Base-by-base conservation (phyloP, 1,140 invertebrate species). In the Dolichoris vasculosae region DNA sequence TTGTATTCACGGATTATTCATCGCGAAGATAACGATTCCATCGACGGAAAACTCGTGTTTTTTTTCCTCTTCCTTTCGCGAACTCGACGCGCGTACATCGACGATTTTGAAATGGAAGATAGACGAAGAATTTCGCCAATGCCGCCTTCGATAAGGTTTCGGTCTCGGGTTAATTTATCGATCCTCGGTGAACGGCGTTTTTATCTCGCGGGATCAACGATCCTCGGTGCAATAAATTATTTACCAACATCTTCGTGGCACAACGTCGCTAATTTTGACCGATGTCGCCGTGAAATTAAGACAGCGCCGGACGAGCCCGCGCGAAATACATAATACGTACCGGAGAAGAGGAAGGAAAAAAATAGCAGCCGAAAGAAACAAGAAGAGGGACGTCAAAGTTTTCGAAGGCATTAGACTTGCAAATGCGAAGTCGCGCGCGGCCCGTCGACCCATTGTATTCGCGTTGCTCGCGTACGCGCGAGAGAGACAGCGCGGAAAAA, bases 361-460 rank as follows among this genome's bases (percentile, higher is more conserved):
- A 43, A 67, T 46, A 26, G 32, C 32, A 26, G 13, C 30, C 43
- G 46, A 38, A 51, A 15, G 46, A 64, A 48, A 73, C 38, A 55
- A 84, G 23, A 67, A 40, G 80, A 63, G 30, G 85, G 59, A 79
- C 85, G 85, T 86, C 85, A 86, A 86, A 86, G 26, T 78, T 86
- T 83, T 83, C 85, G 85, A 79, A 67, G 51, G 17, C 63, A 86
- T 86, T 86, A 86, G 85, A 86, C 85, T 86, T 86, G 85, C 85
- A 83, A 86, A 86, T 86, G 51, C 46, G 11, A n/a, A n/a, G 7
- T 46, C 48, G 11, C 48, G 48, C 48, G 48, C 30, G 63, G n/a
- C n/a, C 11, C 38, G 73, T 23, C 59, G 64, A 71, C 30, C 83
- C 85, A 86, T 86, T 86, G 85, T 86, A 51, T 78, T 82, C 51